Percentiles rank a stretch among this genome's conserved stretches.
Conservation (phyloP, 2,888 invertebrate genomes). For the Aquatica leii region DNA sequence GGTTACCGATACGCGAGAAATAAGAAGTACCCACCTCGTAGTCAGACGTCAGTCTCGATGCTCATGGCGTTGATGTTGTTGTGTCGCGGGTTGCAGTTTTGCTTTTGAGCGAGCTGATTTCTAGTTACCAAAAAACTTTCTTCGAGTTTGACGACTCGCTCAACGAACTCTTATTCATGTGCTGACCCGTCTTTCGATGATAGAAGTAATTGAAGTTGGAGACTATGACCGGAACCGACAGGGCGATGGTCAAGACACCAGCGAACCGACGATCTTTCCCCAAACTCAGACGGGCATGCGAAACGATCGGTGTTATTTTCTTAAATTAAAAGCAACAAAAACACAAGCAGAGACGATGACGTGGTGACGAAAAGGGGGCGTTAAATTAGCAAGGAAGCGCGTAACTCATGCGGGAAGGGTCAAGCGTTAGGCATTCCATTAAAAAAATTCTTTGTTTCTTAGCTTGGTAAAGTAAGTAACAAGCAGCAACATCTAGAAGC, state of each 20-base stretch:
- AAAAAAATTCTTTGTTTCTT: constrained; percentile 65
- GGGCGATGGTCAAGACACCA: constrained; percentile 98
- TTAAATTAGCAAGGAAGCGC: constrained; percentile 5
- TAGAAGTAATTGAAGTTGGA: constrained; percentile 99
- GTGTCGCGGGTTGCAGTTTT: constrained; percentile 77
- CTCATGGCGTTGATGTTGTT: constrained; percentile 84
- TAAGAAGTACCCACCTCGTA: constrained; percentile 73
- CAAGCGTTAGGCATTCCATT: constrained; percentile 50
- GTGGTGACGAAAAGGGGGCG: constrained; percentile 12
- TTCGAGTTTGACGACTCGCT: constrained; percentile 88
- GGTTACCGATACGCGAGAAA: constrained; percentile 21
- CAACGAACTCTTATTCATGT: constrained; percentile 87
- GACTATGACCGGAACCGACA: constrained; percentile 99
- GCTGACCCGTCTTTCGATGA: constrained; percentile 97
- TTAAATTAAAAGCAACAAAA: constrained; percentile 53
- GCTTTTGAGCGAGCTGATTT: constrained; percentile 70
- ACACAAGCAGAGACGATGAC: constrained; percentile 45
- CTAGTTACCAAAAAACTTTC: constrained; percentile 79
- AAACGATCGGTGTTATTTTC: constrained; percentile 20
- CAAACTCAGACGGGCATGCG: constrained; percentile 97
- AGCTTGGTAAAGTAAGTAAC: constrained; percentile 42
- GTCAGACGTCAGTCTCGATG: constrained; percentile 96
- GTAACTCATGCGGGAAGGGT: constrained; percentile 41
- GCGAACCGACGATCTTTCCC: constrained; percentile 99
- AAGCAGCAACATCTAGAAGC: constrained; percentile 56